Base-by-base conservation (phyloP, 1,140 invertebrate genomes). In the Scaptodrosophila lebanonensis region DNA sequence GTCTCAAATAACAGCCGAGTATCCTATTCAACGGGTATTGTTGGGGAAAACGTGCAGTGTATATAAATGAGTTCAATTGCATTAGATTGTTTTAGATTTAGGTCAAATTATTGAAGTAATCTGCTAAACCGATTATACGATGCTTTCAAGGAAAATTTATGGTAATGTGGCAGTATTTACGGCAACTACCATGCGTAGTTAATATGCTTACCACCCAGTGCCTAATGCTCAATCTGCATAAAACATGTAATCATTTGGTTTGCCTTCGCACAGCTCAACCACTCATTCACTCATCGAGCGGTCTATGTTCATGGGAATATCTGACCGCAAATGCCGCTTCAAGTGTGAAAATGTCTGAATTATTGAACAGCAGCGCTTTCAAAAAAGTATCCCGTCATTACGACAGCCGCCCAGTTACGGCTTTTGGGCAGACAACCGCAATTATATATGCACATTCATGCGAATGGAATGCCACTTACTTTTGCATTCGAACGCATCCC, bases 391-490 rank as follows among this genome's bases (percentile, higher is more conserved):
- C 16, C 45, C 33, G 32, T 57, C 59, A 62, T 62, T 57, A 62
- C 25, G 12, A 5, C 13, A 9, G 1, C 22, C 4, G 5, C 8
- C 11, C 7, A 2, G 2, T 18, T 36, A 16, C 25, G 44, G 30
- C 60, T 35, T 45, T 45, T 53, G 51, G 35, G 17, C 48, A 64
- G 54, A 64, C 56, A 67, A 71, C 73, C 69, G 75, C 73, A 79
- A 79, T 79, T 79, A 73, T 68, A 73, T 73, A 79, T 79, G 68
- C 73, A 82, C 73, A 82, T 69, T 79, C 75, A 79, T 66, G 72
- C 75, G 75, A 73, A 56, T 52, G 42, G 59, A 56, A 66, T 66
- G 60, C 62, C 72, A 70, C 71, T 76, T 76, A 62, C 73, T 66
- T 56, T 40, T 45, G 68, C 39, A 36, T 47, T 18, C 35, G 29